phyloP scores from a whole-genome alignment of 2,888 invertebrate species.

The Dasypogon diadema region DNA sequence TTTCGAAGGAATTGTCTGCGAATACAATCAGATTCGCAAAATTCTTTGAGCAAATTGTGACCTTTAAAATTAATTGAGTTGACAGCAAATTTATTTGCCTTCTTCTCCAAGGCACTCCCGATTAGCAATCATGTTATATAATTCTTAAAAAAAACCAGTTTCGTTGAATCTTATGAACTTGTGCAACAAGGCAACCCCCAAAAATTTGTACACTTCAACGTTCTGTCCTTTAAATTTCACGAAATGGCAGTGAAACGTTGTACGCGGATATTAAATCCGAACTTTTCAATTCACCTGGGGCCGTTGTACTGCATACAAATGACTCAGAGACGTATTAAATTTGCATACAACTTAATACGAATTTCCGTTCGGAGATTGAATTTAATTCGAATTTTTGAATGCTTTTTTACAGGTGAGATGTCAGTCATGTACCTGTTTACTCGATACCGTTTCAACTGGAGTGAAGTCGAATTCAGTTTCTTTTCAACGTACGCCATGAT shows the following conservation, averaged over 20 bases:
- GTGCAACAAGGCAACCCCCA: neutral
- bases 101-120: too few species aligned
- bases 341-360: neutral
- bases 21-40: too few species aligned
- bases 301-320: neutral
- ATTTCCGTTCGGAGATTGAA: neutral
- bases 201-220: neutral
- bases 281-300: too few species aligned
- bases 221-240: neutral
- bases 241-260: neutral
- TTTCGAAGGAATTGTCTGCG: too few species aligned
- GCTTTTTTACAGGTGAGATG: conserved; percentile 80
- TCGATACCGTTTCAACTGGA: conserved; percentile 87
- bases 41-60: too few species aligned
- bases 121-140: too few species aligned
- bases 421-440: conserved; percentile 86
- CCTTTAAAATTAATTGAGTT: too few species aligned
- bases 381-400: conserved; percentile 3
- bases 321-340: neutral
- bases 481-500: conserved; percentile 88
- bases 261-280: too few species aligned
- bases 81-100: too few species aligned
- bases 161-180: neutral
- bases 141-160: too few species aligned
- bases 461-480: conserved; percentile 87